Conservation (phyloP, 1,140 invertebrate genomes). For the Hesperophylax magnus region DNA sequence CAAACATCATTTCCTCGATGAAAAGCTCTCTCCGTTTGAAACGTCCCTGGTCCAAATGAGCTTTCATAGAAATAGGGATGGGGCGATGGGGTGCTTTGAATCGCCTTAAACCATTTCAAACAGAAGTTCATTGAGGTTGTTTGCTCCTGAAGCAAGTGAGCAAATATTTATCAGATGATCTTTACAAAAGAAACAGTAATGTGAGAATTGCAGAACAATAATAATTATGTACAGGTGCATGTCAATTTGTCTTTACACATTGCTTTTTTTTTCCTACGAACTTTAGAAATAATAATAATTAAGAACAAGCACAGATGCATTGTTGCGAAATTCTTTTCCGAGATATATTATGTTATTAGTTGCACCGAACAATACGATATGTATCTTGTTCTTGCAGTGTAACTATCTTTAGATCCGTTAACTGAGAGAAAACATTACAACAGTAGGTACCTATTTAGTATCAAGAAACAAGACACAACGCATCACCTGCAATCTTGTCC, state of each 20-base stretch:
- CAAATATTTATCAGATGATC: background rate
- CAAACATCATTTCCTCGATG: background rate
- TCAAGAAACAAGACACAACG: too few species aligned
- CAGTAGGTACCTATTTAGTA: too few species aligned
- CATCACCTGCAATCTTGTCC: too few species aligned
- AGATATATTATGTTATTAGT: too few species aligned
- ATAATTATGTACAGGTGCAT: background rate
- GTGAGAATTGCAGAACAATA: constrained; percentile 1
- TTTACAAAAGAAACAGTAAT: constrained; percentile 1
- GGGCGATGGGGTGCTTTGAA: background rate
- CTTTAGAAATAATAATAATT: constrained; percentile 13
- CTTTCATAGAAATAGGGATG: constrained; percentile 6
- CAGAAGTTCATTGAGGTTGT: background rate
- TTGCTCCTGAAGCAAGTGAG: background rate
- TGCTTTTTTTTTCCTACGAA: background rate
- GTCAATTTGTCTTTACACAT: background rate
- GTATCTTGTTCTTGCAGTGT: too few species aligned
- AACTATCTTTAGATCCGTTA: too few species aligned
- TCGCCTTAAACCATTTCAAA: background rate
- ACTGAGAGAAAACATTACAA: too few species aligned
- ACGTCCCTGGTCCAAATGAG: constrained; percentile 15
- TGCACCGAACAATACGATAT: too few species aligned
- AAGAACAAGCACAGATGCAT: background rate
- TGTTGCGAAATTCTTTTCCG: background rate
- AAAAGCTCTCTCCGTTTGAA: background rate